Evolutionary conservation across 1,140 invertebrate species (phyloP), one percentile per base, ranked within the genome.

Genomic region (Saxidomus purpurata): DNA sequence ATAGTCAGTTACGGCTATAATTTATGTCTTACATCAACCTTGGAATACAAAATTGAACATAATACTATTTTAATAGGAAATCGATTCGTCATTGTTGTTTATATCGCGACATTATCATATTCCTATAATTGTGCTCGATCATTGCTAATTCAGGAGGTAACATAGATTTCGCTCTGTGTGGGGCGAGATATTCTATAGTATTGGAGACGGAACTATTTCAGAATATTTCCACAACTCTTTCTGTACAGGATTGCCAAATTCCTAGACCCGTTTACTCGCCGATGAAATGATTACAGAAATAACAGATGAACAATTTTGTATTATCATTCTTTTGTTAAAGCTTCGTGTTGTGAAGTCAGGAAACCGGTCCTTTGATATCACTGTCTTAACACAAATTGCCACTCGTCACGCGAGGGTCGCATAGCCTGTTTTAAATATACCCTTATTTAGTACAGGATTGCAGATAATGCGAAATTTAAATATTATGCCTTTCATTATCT

Each of bases 331-430:
- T 71, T 85, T 85, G 83, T 85, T 76, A 31, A 19, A 76, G 38
- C 4, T 55, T 67, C 83, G 83, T 85, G 83, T 31, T 74, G 67
- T 55, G 25, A 47, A 34, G 43, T 85, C 36, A 71, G 63, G 31
- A 6, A 55, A 71, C 40, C 22, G 17, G 11, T 34, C 67, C 28
- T 63, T 71, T 71, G 67, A 71, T 71, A 71, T 71, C 67, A 71
- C 67, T 71, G 67, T 71, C 67, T 71, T 38, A 19, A 67, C 17
- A 17, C 17, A 36, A 76, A 85, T 74, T 34, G 83, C 36, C 0
- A 6, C 49, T 36, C 15, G 83, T 74, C 83, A 85, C 83, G 83
- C 83, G 67, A 85, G 67, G 69, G 83, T 85, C 83, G 34, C 47
- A 47, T 36, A 85, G 38, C 63, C 47, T 67, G 82, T 40, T 36